A percentile compares a stretch with the other conserved stretches of the same genome.
Conservation (phyloP, 2,888 invertebrate genomes). For the Dione juno region DNA sequence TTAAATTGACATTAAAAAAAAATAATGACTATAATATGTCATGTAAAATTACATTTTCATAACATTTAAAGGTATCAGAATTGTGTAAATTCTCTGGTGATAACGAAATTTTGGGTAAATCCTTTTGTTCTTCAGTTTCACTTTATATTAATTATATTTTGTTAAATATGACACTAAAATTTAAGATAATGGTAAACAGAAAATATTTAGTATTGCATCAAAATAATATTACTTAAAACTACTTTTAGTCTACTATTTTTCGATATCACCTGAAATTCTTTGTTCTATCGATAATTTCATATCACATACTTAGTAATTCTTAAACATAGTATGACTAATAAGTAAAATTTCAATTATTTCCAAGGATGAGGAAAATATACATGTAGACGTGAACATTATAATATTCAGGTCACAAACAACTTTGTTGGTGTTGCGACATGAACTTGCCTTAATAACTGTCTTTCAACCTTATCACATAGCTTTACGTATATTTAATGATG, state of each 20-base stretch:
- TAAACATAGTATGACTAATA: not conserved
- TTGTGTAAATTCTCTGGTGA: too few relatives aligned
- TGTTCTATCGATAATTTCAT: not conserved
- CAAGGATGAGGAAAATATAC: slow-evolving; percentile 16
- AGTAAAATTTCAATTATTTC: not conserved
- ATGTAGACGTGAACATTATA: not conserved
- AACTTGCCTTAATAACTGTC: slow-evolving; percentile 18
- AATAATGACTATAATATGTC: too few relatives aligned
- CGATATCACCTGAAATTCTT: not conserved
- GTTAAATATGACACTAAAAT: too few relatives aligned
- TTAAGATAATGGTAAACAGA: not conserved
- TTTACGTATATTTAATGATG: slow-evolving; percentile 17
- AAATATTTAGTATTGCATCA: not conserved
- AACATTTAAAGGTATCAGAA: too few relatives aligned
- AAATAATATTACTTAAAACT: not conserved
- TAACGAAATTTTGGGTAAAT: too few relatives aligned
- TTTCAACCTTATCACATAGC: slow-evolving; percentile 20
- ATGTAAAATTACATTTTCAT: too few relatives aligned
- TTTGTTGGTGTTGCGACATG: slow-evolving; percentile 22
- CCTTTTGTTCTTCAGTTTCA: too few relatives aligned
- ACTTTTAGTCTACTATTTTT: not conserved
- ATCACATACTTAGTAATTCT: too few relatives aligned
- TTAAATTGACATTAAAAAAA: too few relatives aligned
- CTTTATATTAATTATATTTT: too few relatives aligned
- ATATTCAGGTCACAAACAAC: slow-evolving; percentile 26